Percentiles rank a stretch among this genome's conserved stretches.
These are phyloP conservation scores for Hemitrygon akajei DNA, from an alignment of 2,797 vertebrate species.

Conservation along the genomic window DNA sequence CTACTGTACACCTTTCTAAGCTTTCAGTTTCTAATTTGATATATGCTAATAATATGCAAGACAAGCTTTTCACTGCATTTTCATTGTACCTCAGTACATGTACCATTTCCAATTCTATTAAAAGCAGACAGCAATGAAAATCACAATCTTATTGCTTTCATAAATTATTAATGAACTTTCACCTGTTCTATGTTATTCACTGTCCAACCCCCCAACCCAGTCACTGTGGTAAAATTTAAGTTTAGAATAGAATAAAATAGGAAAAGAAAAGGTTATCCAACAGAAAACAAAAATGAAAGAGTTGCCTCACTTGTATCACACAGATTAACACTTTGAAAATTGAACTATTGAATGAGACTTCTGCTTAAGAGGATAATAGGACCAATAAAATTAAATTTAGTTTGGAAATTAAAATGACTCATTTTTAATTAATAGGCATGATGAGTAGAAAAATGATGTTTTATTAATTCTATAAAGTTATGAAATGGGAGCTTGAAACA, in stretches of 20 bases:
- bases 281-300: background rate
- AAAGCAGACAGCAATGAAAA: background rate
- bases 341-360: background rate
- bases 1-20: background rate
- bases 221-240: background rate
- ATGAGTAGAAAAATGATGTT: background rate
- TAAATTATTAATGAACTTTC: background rate
- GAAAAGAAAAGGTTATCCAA: background rate
- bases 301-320: background rate
- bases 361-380: background rate
- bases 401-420: too few species aligned
- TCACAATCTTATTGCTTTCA: background rate
- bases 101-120: background rate
- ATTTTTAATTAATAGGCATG: too few species aligned
- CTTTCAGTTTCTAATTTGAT: too few species aligned
- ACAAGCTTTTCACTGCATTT: too few species aligned
- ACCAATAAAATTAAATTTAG: background rate
- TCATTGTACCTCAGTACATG: too few species aligned
- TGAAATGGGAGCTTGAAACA: background rate
- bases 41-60: too few species aligned
- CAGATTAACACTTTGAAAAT: background rate
- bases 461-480: background rate
- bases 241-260: background rate
- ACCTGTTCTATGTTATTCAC: background rate
- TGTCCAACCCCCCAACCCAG: background rate